Base-by-base conservation (phyloP, 2,888 invertebrate species). In the Drosophila cracens region DNA sequence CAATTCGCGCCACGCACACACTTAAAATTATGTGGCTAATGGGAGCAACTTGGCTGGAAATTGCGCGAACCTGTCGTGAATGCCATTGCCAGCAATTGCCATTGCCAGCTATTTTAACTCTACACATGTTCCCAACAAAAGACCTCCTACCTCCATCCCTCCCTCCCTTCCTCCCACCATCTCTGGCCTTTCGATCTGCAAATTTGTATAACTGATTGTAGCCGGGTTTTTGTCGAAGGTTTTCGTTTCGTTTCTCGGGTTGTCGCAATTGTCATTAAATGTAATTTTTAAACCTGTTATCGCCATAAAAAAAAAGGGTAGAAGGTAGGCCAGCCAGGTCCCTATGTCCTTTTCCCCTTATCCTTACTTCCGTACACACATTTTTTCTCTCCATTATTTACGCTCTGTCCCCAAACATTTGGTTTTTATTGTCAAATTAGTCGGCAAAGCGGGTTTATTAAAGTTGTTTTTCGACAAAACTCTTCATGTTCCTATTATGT, bases 11-110 rank as follows among this genome's bases (percentile, higher is more conserved):
- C 79, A 74, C 81, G 84, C 87, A 85, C 82, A 84, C 89, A 87
- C 87, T 89, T 89, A 89, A 87, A 89, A 87, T 89, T 83, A 87
- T 87, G 87, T 89, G 87, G 87, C 87, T 87, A 87, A 87, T 87
- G 87, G 87, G 89, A 87, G 81, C 89, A 87, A 87, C 89, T 89
- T 89, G 89, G 79, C 83, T 89, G 87, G 87, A 87, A 89, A 87
- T 87, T 89, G 86, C 81, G 81, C 84, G 80, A 78, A 78, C 79
- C 79, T 79, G 79, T 79, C 79, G 79, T 58, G 79, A 72, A 72
- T 72, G 79, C 68, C 75, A 75, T 64, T 68, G 79, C 67, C 61
- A 54, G 38, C 57, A 29, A 57, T 36, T 54, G 54, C 54, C 54
- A 36, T 51, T 54, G 57, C 34, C 52, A 75, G 68, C 70, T 57